Conservation (phyloP, 2,797 vertebrate species). For the Champsocephalus esox region DNA sequence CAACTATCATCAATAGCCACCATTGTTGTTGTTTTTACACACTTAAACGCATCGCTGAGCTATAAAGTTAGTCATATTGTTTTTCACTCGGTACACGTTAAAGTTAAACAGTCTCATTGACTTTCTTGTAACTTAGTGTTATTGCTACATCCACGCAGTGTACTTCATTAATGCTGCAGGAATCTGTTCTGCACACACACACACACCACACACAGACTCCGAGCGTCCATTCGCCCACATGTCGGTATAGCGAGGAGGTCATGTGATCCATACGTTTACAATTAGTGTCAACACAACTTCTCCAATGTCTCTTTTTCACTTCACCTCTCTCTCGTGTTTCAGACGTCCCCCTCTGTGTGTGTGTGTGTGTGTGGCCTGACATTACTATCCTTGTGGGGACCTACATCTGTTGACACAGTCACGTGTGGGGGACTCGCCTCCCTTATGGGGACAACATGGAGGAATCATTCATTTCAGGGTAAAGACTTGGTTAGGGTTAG, state of each 20-base stretch:
- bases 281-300: constrained; percentile 39
- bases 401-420: no score
- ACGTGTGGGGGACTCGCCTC: no score
- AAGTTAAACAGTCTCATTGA: neutral
- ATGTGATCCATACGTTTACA: constrained; percentile 40
- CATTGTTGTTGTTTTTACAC: constrained; percentile 23
- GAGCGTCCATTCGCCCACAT: constrained; percentile 9
- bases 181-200: constrained; percentile 19
- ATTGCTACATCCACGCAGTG: constrained; percentile 59
- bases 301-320: constrained; percentile 24
- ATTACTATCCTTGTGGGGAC: no score
- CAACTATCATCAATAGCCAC: constrained; percentile 35
- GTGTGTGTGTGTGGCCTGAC: neutral
- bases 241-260: constrained; percentile 24
- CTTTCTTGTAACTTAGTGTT: constrained; percentile 23
- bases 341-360: neutral
- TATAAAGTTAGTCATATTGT: constrained; percentile 13
- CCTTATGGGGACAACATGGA: no score
- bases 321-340: constrained; percentile 29
- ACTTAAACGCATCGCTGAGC: constrained; percentile 35
- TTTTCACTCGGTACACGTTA: constrained; percentile 7
- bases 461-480: no score
- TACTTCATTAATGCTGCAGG: constrained; percentile 26
- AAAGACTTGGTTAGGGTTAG: no score
- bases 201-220: constrained; percentile 6